A percentile compares a stretch with the other conserved stretches of the same genome.
phyloP scores from a whole-genome alignment of 2,113 vertebrate species.

The Mustela lutreola region DNA sequence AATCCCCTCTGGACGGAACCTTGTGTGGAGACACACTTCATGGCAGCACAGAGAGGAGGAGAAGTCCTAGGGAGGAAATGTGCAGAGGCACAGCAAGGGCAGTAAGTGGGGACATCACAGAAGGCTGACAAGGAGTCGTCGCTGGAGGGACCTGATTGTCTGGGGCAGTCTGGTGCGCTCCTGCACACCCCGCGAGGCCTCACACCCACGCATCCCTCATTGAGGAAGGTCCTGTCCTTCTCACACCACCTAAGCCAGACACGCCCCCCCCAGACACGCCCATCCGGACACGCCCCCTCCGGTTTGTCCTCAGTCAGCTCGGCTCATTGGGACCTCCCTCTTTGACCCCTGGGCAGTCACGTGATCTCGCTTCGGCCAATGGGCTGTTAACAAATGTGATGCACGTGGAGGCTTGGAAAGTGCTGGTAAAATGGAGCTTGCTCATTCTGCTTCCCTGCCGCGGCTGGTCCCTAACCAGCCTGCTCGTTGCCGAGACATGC shows the following conservation, averaged over 20 bases:
- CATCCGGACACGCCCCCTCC: rapidly evolving
- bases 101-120: not conserved
- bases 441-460: not conserved
- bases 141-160: not conserved
- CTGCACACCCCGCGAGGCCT: no score
- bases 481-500: not conserved
- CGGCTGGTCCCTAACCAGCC: rapidly evolving
- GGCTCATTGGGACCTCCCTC: no score
- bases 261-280: not conserved
- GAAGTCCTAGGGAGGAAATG: not conserved
- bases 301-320: rapidly evolving
- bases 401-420: not conserved
- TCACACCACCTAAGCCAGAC: not conserved
- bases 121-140: not conserved
- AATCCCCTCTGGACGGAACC: not conserved
- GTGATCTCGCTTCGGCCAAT: not conserved
- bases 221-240: not conserved
- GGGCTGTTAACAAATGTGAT: not conserved
- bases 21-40: not conserved
- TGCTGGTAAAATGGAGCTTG: not conserved
- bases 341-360: not conserved
- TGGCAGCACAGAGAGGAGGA: not conserved
- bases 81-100: rapidly evolving
- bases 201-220: not conserved
- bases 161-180: not conserved